Percentiles rank a stretch among this genome's conserved stretches.
phyloP scores from a whole-genome alignment of 2,888 invertebrate genomes.

The Luperina testacea region DNA sequence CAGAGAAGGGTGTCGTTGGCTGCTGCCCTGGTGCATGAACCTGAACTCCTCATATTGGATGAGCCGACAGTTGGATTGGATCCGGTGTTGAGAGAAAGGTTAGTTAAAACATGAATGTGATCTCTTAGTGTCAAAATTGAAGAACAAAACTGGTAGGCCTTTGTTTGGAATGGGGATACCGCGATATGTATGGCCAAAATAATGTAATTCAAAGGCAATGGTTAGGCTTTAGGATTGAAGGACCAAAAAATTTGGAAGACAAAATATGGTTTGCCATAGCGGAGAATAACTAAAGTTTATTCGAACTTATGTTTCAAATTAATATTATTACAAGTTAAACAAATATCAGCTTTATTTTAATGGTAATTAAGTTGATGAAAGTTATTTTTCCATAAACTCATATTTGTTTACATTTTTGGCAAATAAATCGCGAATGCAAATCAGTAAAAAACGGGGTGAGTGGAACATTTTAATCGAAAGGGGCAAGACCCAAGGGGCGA shows the following conservation, averaged over 20 bases:
- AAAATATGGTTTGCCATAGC: background rate
- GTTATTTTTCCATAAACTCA: too few species aligned
- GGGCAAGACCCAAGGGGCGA: too few species aligned
- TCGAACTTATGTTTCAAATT: too few species aligned
- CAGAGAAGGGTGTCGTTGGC: constrained; percentile 97
- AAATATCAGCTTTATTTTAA: too few species aligned
- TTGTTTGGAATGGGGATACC: background rate
- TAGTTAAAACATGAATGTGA: constrained; percentile 66
- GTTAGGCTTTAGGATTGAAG: background rate
- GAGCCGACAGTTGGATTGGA: constrained; percentile 99
- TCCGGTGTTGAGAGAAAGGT: constrained; percentile 96
- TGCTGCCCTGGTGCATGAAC: constrained; percentile 96
- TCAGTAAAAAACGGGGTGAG: too few species aligned
- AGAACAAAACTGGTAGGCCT: background rate
- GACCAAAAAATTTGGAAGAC: background rate
- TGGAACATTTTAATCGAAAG: too few species aligned
- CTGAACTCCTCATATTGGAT: constrained; percentile 96
- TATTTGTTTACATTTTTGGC: too few species aligned
- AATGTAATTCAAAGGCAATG: too few species aligned
- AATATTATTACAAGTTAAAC: too few species aligned
- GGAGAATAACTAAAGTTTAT: background rate
- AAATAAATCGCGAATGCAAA: too few species aligned
- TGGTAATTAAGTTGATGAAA: too few species aligned
- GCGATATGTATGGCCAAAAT: background rate
- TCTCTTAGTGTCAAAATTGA: background rate